These are phyloP conservation scores for Idaea biselata DNA, from an alignment of 2,888 invertebrate genomes.

Conservation along the genomic window DNA sequence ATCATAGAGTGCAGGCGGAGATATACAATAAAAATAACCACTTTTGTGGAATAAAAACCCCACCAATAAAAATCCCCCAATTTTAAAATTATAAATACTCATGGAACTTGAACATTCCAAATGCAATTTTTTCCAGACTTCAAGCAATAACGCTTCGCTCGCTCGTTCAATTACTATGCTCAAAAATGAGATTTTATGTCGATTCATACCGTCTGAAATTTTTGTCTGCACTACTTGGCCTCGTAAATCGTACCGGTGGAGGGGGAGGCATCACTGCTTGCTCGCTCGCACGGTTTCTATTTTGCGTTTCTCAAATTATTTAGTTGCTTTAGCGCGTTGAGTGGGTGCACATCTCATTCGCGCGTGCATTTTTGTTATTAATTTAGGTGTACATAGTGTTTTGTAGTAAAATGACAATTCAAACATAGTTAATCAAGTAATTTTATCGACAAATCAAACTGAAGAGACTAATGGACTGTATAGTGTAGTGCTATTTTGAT, in stretches of 20 bases:
- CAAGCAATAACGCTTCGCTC: no score
- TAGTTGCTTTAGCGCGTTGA: conserved; percentile 72
- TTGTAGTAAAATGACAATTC: conserved; percentile 46
- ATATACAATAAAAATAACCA: no score
- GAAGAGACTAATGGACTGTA: conserved; percentile 52
- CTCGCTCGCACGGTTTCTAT: conserved; percentile 76
- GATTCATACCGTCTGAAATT: conserved; percentile 51
- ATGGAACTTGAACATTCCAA: no score
- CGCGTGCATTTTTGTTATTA: conserved; percentile 66
- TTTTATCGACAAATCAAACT: conserved; percentile 47
- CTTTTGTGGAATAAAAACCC: no score
- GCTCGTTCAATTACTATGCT: not conserved
- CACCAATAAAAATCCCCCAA: no score
- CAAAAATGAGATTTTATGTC: not conserved
- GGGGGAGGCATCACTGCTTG: conserved; percentile 66
- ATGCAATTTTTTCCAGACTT: no score
- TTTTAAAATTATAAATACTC: no score
- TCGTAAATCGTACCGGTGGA: conserved; percentile 66
- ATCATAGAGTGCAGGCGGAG: no score
- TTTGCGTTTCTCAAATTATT: conserved; percentile 73
- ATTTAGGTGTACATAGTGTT: conserved; percentile 57
- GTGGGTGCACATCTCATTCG: conserved; percentile 54
- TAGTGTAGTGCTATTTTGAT: conserved; percentile 59
- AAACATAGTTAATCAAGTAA: conserved; percentile 48
- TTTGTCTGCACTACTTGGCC: conserved; percentile 68